A percentile compares a stretch with the other conserved stretches of the same genome.
phyloP scores from a whole-genome alignment of 2,888 invertebrate genomes.

The Lasius platythorax region DNA sequence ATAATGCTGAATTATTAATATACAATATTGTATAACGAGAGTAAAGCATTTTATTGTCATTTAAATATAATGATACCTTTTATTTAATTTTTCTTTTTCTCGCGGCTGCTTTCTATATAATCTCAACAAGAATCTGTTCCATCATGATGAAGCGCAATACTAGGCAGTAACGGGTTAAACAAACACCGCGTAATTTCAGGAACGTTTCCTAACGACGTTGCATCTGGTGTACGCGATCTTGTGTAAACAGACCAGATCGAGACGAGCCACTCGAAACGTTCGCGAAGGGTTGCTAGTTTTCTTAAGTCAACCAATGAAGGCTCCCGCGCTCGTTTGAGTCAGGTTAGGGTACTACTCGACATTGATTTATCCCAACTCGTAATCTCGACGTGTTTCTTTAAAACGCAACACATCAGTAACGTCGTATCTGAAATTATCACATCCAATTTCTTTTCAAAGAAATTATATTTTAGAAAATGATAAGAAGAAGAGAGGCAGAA shows the following conservation, averaged over 20 bases:
- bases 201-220: slow-evolving; percentile 63
- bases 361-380: slow-evolving; percentile 78
- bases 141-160: slow-evolving; percentile 42
- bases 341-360: slow-evolving; percentile 79
- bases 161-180: slow-evolving; percentile 67
- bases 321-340: slow-evolving; percentile 74
- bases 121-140: slow-evolving; percentile 40
- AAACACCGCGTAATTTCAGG: slow-evolving; percentile 74
- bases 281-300: slow-evolving; percentile 77
- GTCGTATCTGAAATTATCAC: slow-evolving; percentile 26
- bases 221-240: slow-evolving; percentile 76
- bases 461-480: not conserved
- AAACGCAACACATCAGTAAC: slow-evolving; percentile 58
- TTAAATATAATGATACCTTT: not conserved
- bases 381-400: slow-evolving; percentile 71
- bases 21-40: not conserved
- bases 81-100: not conserved
- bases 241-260: slow-evolving; percentile 80
- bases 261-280: slow-evolving; percentile 80
- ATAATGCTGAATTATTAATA: not conserved
- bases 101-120: slow-evolving; percentile 4
- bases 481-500: not conserved
- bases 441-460: slow-evolving; percentile 12
- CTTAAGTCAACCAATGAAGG: slow-evolving; percentile 77
- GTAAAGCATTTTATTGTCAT: not conserved